Base-by-base conservation (phyloP, 2,113 vertebrate genomes). In the Esox niger region DNA sequence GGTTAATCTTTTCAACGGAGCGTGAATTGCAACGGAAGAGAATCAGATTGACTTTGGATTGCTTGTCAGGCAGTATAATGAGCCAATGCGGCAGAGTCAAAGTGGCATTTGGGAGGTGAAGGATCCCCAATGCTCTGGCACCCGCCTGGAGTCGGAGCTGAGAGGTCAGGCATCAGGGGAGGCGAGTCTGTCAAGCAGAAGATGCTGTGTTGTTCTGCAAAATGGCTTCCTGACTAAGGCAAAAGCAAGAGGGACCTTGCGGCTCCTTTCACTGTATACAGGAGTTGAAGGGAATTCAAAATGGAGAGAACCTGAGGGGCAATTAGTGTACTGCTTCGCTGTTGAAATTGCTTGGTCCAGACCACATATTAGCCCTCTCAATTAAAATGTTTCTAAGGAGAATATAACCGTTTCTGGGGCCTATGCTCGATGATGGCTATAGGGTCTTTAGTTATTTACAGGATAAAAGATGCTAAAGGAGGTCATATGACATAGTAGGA, bases 191-290 rank as follows among this genome's bases (percentile, higher is more conserved):
- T 70, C 75, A 76, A 71, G 70, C 75, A 84, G 68, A 79, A 80
- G 62, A 80, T 58, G 63, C 71, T 66, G 69, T 75, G 66, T 81
- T 71, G 65, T 64, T 46, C 66, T 78, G 77, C 70, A 78, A 82
- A 85, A 84, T 82, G 82, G 76, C 80, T 82, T 23, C 66, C 17
- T 11, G 68, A 72, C 55, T 73, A 57, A 70, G 69, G 21, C 64
- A 54, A 75, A 65, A 70, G 17, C 31, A 17, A 15, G 38, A 43
- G 38, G 17, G 68, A 67, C 65, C 66, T 17, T 7, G 73, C 23
- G 72, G 30, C 72, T 65, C 63, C 69, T 75, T 72, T 77, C 6
- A 65, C 29, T 63, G 71, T 69, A 73, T 30, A 57, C 33, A 64
- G 59, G 52, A 38, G 23, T 13, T 35, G 75, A 76, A 67, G 15